Conservation (phyloP, 2,797 vertebrate species). For the Ataeniobius toweri region DNA sequence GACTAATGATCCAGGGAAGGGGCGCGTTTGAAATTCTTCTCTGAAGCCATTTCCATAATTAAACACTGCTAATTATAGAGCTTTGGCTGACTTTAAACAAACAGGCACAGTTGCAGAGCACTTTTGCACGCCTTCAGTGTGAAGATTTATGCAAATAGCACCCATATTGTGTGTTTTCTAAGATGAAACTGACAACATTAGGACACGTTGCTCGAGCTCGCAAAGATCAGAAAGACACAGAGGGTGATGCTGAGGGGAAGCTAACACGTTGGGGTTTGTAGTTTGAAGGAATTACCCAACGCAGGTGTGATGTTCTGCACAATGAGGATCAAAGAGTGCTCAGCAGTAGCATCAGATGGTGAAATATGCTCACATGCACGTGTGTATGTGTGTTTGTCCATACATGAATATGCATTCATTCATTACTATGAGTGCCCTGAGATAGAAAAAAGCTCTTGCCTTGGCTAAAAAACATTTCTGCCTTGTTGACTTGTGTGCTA, state of each 20-base stretch:
- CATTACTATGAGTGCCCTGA: slow-evolving; percentile 69
- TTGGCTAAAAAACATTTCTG: slow-evolving; percentile 68
- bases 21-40: slow-evolving; percentile 94
- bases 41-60: slow-evolving; percentile 98
- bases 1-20: slow-evolving; percentile 95
- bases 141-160: slow-evolving; percentile 87
- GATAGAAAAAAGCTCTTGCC: slow-evolving; percentile 34
- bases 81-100: slow-evolving; percentile 94
- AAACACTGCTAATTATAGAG: slow-evolving; percentile 97
- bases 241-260: slow-evolving; percentile 76
- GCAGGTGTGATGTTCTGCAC: slow-evolving; percentile 60
- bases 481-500: slow-evolving; percentile 73
- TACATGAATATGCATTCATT: slow-evolving; percentile 76
- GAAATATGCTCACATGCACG: slow-evolving; percentile 48
- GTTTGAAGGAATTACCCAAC: slow-evolving; percentile 81
- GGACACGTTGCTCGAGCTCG: slow-evolving; percentile 75
- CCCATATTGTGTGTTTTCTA: slow-evolving; percentile 82
- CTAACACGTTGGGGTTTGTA: slow-evolving; percentile 71
- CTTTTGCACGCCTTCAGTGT: slow-evolving; percentile 85
- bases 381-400: slow-evolving; percentile 42
- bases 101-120: slow-evolving; percentile 84
- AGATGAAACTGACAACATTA: slow-evolving; percentile 80
- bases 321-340: slow-evolving; percentile 63
- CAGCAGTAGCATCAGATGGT: slow-evolving; percentile 73
- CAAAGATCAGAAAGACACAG: slow-evolving; percentile 63